phyloP scores from a whole-genome alignment of 2,888 invertebrate species.

The Bruchidius siliquastri region DNA sequence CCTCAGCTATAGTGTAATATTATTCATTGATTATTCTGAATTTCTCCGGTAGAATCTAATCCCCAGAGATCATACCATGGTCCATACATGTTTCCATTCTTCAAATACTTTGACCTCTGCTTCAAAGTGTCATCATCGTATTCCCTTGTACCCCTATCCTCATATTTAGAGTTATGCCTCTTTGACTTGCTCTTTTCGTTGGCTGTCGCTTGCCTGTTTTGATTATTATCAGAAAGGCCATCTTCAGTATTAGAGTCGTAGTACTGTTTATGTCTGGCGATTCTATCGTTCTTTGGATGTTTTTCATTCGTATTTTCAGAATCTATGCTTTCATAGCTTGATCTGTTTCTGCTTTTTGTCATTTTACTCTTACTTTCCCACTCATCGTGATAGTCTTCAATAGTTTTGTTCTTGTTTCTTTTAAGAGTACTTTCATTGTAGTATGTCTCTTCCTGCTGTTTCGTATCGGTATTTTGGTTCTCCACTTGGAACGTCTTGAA shows the following conservation, averaged over 20 bases:
- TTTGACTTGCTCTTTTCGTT: constrained; percentile 69
- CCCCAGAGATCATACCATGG: constrained; percentile 90
- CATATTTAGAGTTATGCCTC: constrained; percentile 51
- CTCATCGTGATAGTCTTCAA: constrained; percentile 33
- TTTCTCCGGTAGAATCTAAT: constrained; percentile 57
- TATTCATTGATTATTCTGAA: neutral
- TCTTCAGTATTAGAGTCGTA: constrained; percentile 41
- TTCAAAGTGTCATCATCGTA: constrained; percentile 47
- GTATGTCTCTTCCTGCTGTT: constrained; percentile 36
- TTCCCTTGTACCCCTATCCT: constrained; percentile 43
- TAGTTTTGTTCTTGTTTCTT: constrained; percentile 24
- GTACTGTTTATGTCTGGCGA: constrained; percentile 29
- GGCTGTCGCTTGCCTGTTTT: constrained; percentile 57
- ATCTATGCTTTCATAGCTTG: constrained; percentile 44
- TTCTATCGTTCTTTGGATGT: constrained; percentile 13
- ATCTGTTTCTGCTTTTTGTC: constrained; percentile 33
- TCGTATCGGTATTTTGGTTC: constrained; percentile 34
- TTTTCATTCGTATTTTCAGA: constrained; percentile 32
- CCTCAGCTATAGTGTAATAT: neutral
- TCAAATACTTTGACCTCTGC: constrained; percentile 44
- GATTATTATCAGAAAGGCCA: constrained; percentile 41
- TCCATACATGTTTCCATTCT: constrained; percentile 71
- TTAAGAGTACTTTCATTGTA: constrained; percentile 21
- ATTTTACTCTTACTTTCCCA: constrained; percentile 22
- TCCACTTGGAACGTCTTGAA: constrained; percentile 44